phyloP scores from a whole-genome alignment of 1,140 invertebrate genomes.

The Lepidotrigona ventralis region DNA sequence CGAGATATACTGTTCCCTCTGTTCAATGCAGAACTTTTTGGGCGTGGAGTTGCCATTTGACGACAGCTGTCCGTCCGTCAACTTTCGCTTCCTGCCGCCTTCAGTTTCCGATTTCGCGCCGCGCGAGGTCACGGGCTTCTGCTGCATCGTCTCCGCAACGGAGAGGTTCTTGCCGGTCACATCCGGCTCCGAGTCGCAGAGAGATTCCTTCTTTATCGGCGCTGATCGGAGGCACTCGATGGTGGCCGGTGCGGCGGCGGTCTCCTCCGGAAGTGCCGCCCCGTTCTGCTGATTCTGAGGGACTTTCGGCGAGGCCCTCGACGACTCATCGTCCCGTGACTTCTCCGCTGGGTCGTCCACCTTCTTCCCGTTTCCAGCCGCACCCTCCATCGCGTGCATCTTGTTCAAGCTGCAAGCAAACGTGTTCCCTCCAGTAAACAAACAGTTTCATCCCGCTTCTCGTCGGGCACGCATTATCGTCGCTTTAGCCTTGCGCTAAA shows the following conservation, averaged over 20 bases:
- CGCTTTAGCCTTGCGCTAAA: not conserved
- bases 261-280: conserved; percentile 75
- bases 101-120: conserved; percentile 53
- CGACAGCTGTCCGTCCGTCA: conserved; percentile 58
- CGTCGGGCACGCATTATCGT: too few relatives aligned
- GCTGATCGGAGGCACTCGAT: conserved; percentile 30
- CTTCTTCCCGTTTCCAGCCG: conserved; percentile 68
- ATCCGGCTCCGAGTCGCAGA: conserved; percentile 42
- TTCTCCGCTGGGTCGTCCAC: conserved; percentile 68
- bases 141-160: conserved; percentile 14
- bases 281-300: conserved; percentile 77
- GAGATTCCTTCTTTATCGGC: conserved; percentile 68
- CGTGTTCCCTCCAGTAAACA: conserved; percentile 6
- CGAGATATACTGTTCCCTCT: conserved; percentile 74
- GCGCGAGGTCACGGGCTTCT: conserved; percentile 25
- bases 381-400: conserved; percentile 77
- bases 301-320: conserved; percentile 70
- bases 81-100: conserved; percentile 69
- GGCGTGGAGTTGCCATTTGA: conserved; percentile 63
- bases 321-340: conserved; percentile 68
- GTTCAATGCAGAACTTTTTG: conserved; percentile 72
- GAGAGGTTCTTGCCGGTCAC: conserved; percentile 25
- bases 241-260: conserved; percentile 66
- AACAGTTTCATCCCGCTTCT: not conserved
- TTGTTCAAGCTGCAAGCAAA: conserved; percentile 73